Evolutionary conservation across 2,113 vertebrate genomes (phyloP), one percentile per base, ranked within the genome.

Genomic region (Oncorhynchus keta): DNA sequence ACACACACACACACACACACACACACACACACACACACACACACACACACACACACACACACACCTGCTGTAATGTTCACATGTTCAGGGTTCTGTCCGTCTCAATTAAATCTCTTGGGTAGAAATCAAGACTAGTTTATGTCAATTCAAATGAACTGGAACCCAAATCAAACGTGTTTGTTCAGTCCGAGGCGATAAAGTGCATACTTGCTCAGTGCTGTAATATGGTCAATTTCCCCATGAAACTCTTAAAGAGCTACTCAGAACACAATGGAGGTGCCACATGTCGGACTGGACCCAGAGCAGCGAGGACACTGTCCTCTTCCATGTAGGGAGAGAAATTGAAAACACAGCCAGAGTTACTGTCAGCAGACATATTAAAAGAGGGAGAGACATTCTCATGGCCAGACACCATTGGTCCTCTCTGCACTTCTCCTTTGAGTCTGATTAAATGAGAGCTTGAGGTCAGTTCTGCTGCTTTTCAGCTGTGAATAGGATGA

Each of bases 141-240:
- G 89, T 90, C 83, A 82, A 82, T 83, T 85, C 28, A 86, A 90
- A 88, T 86, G 81, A 73, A 85, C 83, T 84, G 83, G 83, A 88
- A 84, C 81, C 68, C 68, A 86, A 90, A 88, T 88, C 82, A 83
- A 90, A 87, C 65, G 85, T 74, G 76, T 69, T 78, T 82, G 81
- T 76, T 77, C 68, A 62, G 61, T 65, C 39, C 51, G 70, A 85
- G 85, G 89, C 84, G 83, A 91, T 91, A 90, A 90, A 89, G 81
- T 86, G 81, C 84, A 90, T 91, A 89, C 85, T 91, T 89, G 80
- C 78, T 85, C 76, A 57, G 84, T 86, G 78, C 76, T 83, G 87
- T 88, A 91, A 92, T 76, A 86, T 9, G 75, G 79, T 88, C 88
- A 80, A 80, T 85, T 86, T 72, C 79, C 24, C 78, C 83, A 75